Percentiles rank a stretch among this genome's conserved stretches.
These are phyloP conservation scores for Anguilla rostrata DNA, from an alignment of 2,113 vertebrate genomes.

Conservation along the genomic window DNA sequence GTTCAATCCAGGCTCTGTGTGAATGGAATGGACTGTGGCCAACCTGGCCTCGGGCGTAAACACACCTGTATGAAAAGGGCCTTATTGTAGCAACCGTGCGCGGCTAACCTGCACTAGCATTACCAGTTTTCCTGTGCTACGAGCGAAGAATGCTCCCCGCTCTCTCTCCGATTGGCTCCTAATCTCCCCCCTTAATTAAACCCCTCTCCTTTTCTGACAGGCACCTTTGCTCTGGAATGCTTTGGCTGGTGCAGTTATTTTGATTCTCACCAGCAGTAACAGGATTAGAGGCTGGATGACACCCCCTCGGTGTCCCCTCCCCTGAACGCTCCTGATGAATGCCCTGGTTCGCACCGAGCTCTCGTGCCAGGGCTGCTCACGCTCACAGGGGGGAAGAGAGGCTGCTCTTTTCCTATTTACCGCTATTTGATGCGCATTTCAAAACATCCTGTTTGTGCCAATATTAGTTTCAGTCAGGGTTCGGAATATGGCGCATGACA, in stretches of 20 bases:
- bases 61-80: constrained; percentile 98
- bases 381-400: background rate
- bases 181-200: constrained; percentile 77
- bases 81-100: constrained; percentile 87
- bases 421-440: constrained; percentile 50
- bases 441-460: constrained; percentile 54
- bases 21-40: constrained; percentile 96
- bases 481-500: constrained; percentile 49
- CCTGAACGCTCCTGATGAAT: background rate
- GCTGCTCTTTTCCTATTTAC: constrained; percentile 16
- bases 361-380: background rate
- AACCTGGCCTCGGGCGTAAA: constrained; percentile 96
- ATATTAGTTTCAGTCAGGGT: constrained; percentile 52
- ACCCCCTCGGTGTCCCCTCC: constrained; percentile 34
- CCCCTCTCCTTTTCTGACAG: constrained; percentile 67
- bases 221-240: constrained; percentile 63
- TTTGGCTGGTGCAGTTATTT: constrained; percentile 67
- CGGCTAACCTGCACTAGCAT: constrained; percentile 81
- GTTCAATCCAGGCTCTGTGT: constrained; percentile 94
- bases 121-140: constrained; percentile 70
- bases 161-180: constrained; percentile 67
- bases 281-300: constrained; percentile 49
- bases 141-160: constrained; percentile 66
- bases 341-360: background rate
- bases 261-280: constrained; percentile 60